Percentiles rank a stretch among this genome's conserved stretches.
phyloP scores from a whole-genome alignment of 2,797 vertebrate species.

The Gallirallus australis region DNA sequence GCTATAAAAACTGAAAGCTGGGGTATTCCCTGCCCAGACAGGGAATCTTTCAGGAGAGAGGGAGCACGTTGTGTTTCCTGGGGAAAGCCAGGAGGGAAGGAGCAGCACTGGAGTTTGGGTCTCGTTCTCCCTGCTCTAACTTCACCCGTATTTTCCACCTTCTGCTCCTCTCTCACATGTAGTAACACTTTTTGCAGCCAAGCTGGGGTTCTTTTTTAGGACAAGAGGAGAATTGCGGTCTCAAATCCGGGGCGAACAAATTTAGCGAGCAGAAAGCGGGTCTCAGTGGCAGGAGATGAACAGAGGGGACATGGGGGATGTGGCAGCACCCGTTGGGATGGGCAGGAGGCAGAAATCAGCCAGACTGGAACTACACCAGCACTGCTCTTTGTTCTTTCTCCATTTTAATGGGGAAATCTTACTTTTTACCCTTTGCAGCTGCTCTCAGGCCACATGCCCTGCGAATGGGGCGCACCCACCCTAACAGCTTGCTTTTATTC shows the following conservation, averaged over 20 bases:
- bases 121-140: not conserved
- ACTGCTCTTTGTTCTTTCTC: not conserved
- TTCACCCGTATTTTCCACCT: not conserved
- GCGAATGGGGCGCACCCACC: not conserved
- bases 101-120: not conserved
- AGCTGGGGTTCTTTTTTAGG: not conserved
- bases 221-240: not conserved
- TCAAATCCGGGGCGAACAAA: not conserved
- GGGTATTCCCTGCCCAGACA: not conserved
- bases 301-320: rapidly evolving
- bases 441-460: not conserved
- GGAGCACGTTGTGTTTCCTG: rapidly evolving
- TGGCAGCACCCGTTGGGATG: not conserved
- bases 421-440: not conserved
- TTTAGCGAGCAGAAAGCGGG: not conserved
- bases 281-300: not conserved
- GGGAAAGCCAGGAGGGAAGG: not conserved
- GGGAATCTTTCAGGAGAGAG: not conserved
- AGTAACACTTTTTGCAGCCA: not conserved
- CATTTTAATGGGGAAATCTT: not conserved
- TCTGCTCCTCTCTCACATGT: not conserved
- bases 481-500: not conserved
- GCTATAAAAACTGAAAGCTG: not conserved
- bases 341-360: not conserved
- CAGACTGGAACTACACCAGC: rapidly evolving